A percentile compares a stretch with the other conserved stretches of the same genome.
Evolutionary conservation across 2,113 vertebrate species (phyloP).

Genomic region (Sitta europaea): DNA sequence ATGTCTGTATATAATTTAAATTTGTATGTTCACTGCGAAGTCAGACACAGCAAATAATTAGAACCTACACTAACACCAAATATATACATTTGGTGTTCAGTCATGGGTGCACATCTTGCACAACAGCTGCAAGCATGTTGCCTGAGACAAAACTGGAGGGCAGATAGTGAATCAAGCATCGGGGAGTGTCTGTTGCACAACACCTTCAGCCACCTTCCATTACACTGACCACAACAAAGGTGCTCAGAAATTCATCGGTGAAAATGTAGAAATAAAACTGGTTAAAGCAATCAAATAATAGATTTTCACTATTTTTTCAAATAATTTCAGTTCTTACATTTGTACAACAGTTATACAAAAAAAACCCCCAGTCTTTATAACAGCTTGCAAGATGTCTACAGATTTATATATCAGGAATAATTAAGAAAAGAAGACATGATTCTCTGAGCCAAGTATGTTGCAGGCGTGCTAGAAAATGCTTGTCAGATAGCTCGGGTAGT

Average conservation of each 20-base stretch:
- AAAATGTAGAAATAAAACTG: not conserved
- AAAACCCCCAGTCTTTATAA: not conserved
- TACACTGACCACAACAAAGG: not conserved
- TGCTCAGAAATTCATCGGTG: not conserved
- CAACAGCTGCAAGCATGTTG: not conserved
- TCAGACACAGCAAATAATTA: not conserved
- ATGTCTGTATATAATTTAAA: not conserved
- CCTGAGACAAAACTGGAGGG: not conserved
- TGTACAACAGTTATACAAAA: not conserved
- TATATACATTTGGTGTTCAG: not conserved
- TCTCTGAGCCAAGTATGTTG: not conserved
- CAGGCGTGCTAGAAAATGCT: not conserved
- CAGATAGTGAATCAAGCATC: not conserved
- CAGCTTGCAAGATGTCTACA: not conserved
- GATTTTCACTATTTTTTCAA: not conserved
- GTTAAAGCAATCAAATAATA: not conserved
- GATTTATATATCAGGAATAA: not conserved
- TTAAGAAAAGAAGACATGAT: not conserved
- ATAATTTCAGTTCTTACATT: not conserved
- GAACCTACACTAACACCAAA: not conserved
- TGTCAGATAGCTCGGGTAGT: not conserved
- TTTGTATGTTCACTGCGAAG: not conserved
- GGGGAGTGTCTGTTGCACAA: not conserved
- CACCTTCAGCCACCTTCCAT: not conserved
- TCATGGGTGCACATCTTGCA: not conserved